Conservation (phyloP, 2,797 vertebrate species). For the Hylomyscus alleni region DNA sequence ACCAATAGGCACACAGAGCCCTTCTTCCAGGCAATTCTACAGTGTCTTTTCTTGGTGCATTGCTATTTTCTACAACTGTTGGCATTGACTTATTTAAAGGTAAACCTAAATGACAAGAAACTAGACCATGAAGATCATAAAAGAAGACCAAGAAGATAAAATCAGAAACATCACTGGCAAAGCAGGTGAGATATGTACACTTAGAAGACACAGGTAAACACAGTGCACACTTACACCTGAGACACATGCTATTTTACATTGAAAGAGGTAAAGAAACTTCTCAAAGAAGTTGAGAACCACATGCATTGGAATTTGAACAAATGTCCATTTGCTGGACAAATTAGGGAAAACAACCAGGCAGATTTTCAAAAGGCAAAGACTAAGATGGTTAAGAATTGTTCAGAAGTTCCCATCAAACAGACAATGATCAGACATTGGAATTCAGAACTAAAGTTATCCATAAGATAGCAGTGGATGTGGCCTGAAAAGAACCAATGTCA, state of each 20-base stretch:
- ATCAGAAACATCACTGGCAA: not conserved
- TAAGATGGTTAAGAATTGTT: not conserved
- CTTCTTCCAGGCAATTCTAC: not conserved
- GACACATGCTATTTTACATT: not conserved
- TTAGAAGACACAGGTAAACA: not conserved
- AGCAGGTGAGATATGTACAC: not conserved
- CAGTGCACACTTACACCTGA: not conserved
- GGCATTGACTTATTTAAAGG: not conserved
- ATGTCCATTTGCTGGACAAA: not conserved
- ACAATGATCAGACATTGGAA: not conserved
- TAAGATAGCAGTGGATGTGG: too few relatives aligned
- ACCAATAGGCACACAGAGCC: not conserved
- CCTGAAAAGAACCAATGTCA: not conserved
- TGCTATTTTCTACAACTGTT: not conserved
- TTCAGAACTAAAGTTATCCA: not conserved
- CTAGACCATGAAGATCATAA: not conserved
- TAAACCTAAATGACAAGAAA: not conserved
- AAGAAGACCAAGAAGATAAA: not conserved
- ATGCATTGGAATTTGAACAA: not conserved
- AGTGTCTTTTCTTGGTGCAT: not conserved
- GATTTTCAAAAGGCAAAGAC: not conserved
- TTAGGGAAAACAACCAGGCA: not conserved
- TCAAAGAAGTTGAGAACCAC: not conserved
- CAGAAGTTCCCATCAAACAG: not conserved
- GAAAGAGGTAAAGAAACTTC: not conserved